phyloP scores from a whole-genome alignment of 2,888 invertebrate species.

The Agrochola circellaris region DNA sequence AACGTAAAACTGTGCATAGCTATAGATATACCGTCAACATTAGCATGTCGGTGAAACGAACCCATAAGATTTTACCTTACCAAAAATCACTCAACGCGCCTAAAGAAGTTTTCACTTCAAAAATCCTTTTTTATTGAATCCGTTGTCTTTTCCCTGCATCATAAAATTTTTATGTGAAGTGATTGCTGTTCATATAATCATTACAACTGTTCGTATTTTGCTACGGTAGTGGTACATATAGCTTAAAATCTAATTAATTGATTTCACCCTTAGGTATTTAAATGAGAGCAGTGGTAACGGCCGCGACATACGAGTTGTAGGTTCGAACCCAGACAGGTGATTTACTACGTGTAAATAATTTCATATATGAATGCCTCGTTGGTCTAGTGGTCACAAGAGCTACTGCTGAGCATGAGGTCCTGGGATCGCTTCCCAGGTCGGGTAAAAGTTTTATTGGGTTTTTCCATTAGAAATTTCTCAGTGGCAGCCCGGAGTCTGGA shows the following conservation, averaged over 20 bases:
- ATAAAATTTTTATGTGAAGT: neutral
- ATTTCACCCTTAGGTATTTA: neutral
- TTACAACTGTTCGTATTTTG: neutral
- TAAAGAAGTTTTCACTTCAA: neutral
- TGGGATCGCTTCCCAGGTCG: too few species aligned
- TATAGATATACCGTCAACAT: neutral
- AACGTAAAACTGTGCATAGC: neutral
- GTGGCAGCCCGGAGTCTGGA: too few species aligned
- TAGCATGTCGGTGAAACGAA: neutral
- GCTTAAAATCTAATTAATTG: slow-evolving; percentile 1
- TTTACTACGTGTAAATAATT: too few species aligned
- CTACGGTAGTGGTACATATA: neutral
- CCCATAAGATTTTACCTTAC: neutral
- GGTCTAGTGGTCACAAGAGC: too few species aligned
- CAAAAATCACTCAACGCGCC: neutral
- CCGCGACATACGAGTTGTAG: too few species aligned
- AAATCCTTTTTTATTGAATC: neutral
- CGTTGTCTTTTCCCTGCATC: neutral
- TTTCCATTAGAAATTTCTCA: too few species aligned
- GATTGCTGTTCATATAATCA: neutral
- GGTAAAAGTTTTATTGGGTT: too few species aligned
- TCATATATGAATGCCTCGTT: too few species aligned
- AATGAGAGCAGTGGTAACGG: too few species aligned
- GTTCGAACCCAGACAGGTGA: too few species aligned
- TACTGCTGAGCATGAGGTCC: too few species aligned